Conservation (phyloP, 2,113 vertebrate species). For the Prinia subflava region DNA sequence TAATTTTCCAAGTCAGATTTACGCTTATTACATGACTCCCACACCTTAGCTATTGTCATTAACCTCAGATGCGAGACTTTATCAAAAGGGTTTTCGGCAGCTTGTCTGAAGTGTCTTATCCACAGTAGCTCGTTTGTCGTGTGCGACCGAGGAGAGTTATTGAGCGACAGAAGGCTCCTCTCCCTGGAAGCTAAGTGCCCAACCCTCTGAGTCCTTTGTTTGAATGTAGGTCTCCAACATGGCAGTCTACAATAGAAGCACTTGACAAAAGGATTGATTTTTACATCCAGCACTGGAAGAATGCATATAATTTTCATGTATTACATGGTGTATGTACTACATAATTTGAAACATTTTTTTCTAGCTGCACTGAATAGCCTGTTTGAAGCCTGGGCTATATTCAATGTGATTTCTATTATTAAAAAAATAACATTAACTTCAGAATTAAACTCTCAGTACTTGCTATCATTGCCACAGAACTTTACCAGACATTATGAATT, state of each 20-base stretch:
- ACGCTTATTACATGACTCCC: conserved; percentile 53
- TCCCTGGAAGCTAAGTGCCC: conserved; percentile 54
- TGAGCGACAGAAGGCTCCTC: conserved; percentile 12
- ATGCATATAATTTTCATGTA: conserved; percentile 66
- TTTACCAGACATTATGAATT: not conserved
- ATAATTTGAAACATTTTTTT: conserved; percentile 21
- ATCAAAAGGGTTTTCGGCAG: conserved; percentile 45
- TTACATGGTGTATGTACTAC: conserved; percentile 16
- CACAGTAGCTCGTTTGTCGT: not conserved
- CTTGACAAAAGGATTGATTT: conserved; percentile 61
- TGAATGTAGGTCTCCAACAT: conserved; percentile 56
- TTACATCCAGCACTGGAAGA: conserved; percentile 42
- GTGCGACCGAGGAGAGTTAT: not conserved
- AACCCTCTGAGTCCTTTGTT: conserved; percentile 17
- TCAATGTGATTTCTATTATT: not conserved
- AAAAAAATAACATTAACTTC: not conserved
- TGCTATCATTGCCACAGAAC: not conserved
- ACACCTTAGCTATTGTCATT: conserved; percentile 57
- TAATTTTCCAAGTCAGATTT: conserved; percentile 67
- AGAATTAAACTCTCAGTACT: not conserved
- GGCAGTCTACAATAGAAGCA: conserved; percentile 52
- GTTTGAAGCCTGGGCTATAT: conserved; percentile 6
- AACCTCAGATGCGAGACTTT: conserved; percentile 43
- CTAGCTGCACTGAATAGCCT: not conserved
- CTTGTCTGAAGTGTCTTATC: conserved; percentile 9